These are phyloP conservation scores for Lophochroa leadbeateri DNA, from an alignment of 2,113 vertebrate species.

Conservation along the genomic window DNA sequence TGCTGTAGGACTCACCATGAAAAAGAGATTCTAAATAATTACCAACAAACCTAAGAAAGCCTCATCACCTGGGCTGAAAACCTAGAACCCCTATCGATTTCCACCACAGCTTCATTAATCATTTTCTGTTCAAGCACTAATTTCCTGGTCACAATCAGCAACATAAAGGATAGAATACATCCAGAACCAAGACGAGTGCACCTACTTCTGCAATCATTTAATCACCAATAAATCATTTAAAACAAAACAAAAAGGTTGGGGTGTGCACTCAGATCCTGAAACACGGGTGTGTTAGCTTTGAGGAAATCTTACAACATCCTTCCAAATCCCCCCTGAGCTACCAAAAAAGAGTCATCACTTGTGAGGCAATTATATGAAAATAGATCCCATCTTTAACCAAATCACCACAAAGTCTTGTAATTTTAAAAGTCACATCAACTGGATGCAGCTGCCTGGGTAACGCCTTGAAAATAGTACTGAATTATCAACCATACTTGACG, in stretches of 20 bases:
- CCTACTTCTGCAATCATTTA: neutral
- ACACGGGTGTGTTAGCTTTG: neutral
- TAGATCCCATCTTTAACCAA: neutral
- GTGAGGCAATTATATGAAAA: neutral
- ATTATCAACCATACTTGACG: neutral
- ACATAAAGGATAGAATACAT: neutral
- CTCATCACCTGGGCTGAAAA: neutral
- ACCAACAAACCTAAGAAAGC: neutral
- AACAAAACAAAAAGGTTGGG: neutral
- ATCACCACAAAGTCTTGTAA: neutral
- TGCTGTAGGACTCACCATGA: neutral
- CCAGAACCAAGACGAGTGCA: neutral
- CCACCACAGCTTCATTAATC: neutral
- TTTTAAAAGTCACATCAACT: neutral
- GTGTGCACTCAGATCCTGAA: neutral
- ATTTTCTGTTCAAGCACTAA: neutral
- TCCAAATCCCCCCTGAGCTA: rapidly evolving
- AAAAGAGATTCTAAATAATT: neutral
- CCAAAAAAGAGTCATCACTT: neutral
- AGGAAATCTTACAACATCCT: neutral
- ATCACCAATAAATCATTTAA: neutral
- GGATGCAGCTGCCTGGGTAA: neutral
- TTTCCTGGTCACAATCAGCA: neutral
- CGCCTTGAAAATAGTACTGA: neutral
- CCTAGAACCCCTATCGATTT: neutral